phyloP scores from a whole-genome alignment of 2,113 vertebrate genomes.

The Bolborhynchus lineola region DNA sequence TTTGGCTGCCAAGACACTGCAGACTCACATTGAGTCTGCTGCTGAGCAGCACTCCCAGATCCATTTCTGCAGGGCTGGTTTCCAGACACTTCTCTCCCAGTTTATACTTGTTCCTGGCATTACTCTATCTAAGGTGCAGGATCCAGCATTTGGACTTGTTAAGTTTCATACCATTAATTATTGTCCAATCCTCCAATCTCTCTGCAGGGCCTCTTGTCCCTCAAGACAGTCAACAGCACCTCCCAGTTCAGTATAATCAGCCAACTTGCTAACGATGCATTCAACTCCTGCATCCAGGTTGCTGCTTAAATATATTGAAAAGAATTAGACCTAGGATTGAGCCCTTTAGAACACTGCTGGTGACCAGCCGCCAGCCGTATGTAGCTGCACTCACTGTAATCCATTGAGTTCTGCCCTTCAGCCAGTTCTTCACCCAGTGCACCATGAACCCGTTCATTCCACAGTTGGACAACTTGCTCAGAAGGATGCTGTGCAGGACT shows the following conservation, averaged over 20 bases:
- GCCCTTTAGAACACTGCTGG: not conserved
- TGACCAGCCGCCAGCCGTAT: fast-evolving
- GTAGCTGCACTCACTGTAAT: not conserved
- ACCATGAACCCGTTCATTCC: not conserved
- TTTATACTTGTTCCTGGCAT: not conserved
- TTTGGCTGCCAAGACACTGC: not conserved
- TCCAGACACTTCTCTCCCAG: not conserved
- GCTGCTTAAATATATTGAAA: not conserved
- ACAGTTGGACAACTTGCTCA: not conserved
- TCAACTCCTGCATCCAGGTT: not conserved
- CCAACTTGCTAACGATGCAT: not conserved
- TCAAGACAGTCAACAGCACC: not conserved
- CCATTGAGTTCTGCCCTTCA: not conserved
- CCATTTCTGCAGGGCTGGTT: not conserved
- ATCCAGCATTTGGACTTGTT: not conserved
- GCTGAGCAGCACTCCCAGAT: not conserved
- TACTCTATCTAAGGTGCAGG: not conserved
- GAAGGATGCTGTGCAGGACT: not conserved
- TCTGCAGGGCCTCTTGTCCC: not conserved
- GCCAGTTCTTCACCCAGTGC: not conserved
- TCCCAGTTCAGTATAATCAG: not conserved
- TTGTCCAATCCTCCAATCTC: not conserved
- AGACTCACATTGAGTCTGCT: not conserved
- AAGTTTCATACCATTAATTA: not conserved
- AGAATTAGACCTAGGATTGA: not conserved